Evolutionary conservation across 1,140 invertebrate genomes (phyloP).

Genomic region (Drosophila paulistorum): DNA sequence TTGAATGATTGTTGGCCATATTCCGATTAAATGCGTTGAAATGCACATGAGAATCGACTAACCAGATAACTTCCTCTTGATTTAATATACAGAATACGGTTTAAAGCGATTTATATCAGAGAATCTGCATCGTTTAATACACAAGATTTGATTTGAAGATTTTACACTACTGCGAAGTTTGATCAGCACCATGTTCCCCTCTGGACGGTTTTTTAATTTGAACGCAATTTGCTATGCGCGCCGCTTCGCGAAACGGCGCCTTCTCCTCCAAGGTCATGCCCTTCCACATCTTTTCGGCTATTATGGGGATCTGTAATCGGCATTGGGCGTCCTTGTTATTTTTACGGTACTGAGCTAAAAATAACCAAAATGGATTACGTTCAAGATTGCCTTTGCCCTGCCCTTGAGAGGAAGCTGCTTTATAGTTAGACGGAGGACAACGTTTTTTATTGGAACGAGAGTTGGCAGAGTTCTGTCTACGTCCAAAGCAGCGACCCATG

Average conservation of each 20-base stretch:
- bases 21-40: conserved; percentile 71
- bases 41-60: conserved; percentile 72
- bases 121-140: too few species aligned
- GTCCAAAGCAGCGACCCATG: conserved; percentile 2
- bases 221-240: conserved; percentile 7
- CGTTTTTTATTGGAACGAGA: not conserved
- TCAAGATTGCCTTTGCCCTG: too few species aligned
- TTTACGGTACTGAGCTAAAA: conserved; percentile 33
- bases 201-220: conserved; percentile 10
- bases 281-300: conserved; percentile 34
- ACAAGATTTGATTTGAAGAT: too few species aligned
- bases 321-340: not conserved
- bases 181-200: conserved; percentile 22
- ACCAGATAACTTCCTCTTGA: too few species aligned
- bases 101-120: too few species aligned
- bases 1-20: conserved; percentile 37
- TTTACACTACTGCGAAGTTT: not conserved
- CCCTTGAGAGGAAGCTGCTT: too few species aligned
- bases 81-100: too few species aligned
- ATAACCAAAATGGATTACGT: conserved; percentile 48
- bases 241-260: conserved; percentile 20
- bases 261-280: conserved; percentile 18
- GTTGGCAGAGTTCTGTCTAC: not conserved
- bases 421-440: too few species aligned
- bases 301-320: conserved; percentile 11